Percentiles rank a stretch among this genome's conserved stretches.
Evolutionary conservation across 2,888 invertebrate species (phyloP).

Genomic region (Ceratothoa steindachneri): DNA sequence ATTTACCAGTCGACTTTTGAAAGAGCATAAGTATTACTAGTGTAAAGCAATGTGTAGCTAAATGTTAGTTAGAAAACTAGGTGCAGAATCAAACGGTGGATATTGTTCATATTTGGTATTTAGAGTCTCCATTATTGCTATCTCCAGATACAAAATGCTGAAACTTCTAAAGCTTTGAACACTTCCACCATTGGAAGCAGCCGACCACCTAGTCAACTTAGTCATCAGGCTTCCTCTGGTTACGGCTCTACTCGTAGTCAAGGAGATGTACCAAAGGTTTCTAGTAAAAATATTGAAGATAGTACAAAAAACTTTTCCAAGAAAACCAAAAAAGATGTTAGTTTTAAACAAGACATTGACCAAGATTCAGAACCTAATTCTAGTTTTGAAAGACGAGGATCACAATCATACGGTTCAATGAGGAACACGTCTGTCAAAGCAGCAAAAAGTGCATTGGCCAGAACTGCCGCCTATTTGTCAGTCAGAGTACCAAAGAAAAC

Average conservation of each 20-base stretch:
- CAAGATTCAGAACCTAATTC: slow-evolving; percentile 1
- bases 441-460: slow-evolving; percentile 32
- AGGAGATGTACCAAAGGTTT: slow-evolving; percentile 6
- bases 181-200: slow-evolving; percentile 48
- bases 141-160: background rate
- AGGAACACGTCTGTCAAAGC: slow-evolving; percentile 23
- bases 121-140: too few relatives aligned
- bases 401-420: slow-evolving; percentile 32
- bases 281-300: background rate
- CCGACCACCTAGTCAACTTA: slow-evolving; percentile 54
- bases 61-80: too few relatives aligned
- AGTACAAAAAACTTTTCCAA: slow-evolving; percentile 24
- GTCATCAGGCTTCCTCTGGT: slow-evolving; percentile 56
- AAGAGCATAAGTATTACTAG: too few relatives aligned
- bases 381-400: slow-evolving; percentile 9
- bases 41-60: too few relatives aligned
- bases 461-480: slow-evolving; percentile 43
- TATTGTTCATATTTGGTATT: too few relatives aligned
- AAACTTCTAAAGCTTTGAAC: slow-evolving; percentile 6
- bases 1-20: too few relatives aligned
- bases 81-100: too few relatives aligned
- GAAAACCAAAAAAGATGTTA: slow-evolving; percentile 26
- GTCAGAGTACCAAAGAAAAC: slow-evolving; percentile 32
- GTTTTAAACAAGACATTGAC: slow-evolving; percentile 23
- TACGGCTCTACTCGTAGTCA: slow-evolving; percentile 57